phyloP scores from a whole-genome alignment of 2,797 vertebrate genomes.

The Sciaenops ocellatus region DNA sequence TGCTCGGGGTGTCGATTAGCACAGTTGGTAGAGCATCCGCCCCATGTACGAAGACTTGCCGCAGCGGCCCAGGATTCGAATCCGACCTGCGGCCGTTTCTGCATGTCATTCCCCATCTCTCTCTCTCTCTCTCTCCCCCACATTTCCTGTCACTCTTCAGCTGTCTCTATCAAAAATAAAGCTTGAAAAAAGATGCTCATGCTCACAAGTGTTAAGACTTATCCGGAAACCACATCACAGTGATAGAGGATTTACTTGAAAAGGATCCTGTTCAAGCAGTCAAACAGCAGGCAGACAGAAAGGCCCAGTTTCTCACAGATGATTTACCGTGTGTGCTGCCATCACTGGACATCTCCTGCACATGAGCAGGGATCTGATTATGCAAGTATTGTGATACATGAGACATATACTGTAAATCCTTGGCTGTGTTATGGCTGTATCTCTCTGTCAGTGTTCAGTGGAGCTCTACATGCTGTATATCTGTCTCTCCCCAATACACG shows the following conservation, averaged over 20 bases:
- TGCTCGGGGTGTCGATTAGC: too few relatives aligned
- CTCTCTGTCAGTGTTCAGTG: slow-evolving; percentile 48
- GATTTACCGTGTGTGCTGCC: slow-evolving; percentile 33
- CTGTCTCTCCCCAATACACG: slow-evolving; percentile 9
- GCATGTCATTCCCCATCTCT: too few relatives aligned
- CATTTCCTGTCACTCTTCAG: too few relatives aligned
- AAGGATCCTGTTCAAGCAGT: background rate
- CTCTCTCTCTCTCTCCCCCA: too few relatives aligned
- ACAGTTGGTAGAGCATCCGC: too few relatives aligned
- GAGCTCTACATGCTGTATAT: slow-evolving; percentile 22
- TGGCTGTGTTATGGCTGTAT: slow-evolving; percentile 26
- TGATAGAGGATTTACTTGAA: background rate
- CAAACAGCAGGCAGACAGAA: slow-evolving; percentile 2
- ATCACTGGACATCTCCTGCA: slow-evolving; percentile 28
- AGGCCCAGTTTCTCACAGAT: slow-evolving; percentile 11
- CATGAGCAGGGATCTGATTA: slow-evolving; percentile 56
- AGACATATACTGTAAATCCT: slow-evolving; percentile 44
- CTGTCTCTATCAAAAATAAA: too few relatives aligned
- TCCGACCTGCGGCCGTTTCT: too few relatives aligned
- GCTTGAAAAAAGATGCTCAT: too few relatives aligned
- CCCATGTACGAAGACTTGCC: too few relatives aligned
- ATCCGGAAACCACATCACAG: background rate
- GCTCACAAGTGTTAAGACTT: background rate
- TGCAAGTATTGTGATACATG: slow-evolving; percentile 51
- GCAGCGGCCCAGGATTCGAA: too few relatives aligned